Evolutionary conservation across 2,888 invertebrate species (phyloP).

Genomic region (Melanostoma mellinum): DNA sequence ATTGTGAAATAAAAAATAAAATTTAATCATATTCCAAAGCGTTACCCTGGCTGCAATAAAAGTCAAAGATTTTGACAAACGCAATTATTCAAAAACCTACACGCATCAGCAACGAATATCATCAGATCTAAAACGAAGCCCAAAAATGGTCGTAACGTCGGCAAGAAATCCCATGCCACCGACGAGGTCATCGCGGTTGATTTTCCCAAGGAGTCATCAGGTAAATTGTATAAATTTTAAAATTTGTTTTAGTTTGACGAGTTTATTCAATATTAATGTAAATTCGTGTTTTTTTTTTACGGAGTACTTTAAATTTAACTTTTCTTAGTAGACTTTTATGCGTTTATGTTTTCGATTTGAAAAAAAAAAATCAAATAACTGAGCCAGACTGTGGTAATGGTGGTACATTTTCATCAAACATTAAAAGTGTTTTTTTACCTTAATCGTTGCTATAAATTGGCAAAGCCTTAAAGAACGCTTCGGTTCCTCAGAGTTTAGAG

Average conservation of each 20-base stretch:
- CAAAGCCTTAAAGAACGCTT: no score
- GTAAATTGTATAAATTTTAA: conserved; percentile 37
- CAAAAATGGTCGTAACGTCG: conserved; percentile 79
- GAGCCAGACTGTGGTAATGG: no score
- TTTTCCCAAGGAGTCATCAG: conserved; percentile 80
- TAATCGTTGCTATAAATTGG: no score
- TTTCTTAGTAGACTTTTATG: no score
- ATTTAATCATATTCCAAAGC: conserved; percentile 3
- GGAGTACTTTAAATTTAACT: no score
- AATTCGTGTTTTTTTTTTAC: not conserved
- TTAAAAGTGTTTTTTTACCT: no score
- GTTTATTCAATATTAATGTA: no score
- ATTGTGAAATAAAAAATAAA: conserved; percentile 50
- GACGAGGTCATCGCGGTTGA: conserved; percentile 78
- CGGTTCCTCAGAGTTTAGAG: no score
- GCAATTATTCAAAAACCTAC: conserved; percentile 51
- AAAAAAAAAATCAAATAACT: no score
- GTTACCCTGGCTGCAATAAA: conserved; percentile 59
- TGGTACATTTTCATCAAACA: no score
- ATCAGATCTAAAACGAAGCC: conserved; percentile 39
- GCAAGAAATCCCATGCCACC: conserved; percentile 79
- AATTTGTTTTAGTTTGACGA: no score
- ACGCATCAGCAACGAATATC: conserved; percentile 26
- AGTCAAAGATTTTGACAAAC: conserved; percentile 57
- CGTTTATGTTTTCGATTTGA: no score